Base-by-base conservation (phyloP, 2,797 vertebrate species). In the Columba guinea region DNA sequence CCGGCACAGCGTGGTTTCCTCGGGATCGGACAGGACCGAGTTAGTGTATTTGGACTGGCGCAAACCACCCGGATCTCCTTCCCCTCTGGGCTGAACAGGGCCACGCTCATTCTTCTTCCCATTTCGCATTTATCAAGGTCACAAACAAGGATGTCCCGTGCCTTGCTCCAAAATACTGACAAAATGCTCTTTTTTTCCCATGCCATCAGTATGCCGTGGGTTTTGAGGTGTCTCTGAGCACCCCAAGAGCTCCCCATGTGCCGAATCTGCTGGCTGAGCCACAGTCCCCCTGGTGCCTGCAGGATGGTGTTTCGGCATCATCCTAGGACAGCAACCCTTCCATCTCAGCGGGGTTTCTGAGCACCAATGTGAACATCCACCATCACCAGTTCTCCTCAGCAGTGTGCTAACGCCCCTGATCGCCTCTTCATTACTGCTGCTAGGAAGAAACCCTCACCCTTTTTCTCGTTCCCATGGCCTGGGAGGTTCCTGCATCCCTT, bases 1-100 rank as follows among this genome's bases (percentile, higher is more conserved):
- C 39, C 1, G 0, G 12, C 79, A 41, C 6, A 27, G 23, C 0
- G 9, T 2, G 10, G 39, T 74, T 91, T 96, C 83, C 88, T 64
- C 0, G 1, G 76, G 8, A 26, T 21, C 0, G 0, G 79, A 34
- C 27, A 6, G 5, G 28, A 34, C 55, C 24, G 0, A 0, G 2
- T 3, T 19, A 0, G 0, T 60, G 64, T 3, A 5, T 60, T 46
- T 16, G 60, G 49, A 11, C 37, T 9, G 24, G 71, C 32, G 14
- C 7, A 28, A 32, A 17, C 12, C 22, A 2, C 2, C 0, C 10
- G 0, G 5, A 34, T 24, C 64, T 28, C 13, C 16, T 63, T 23
- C 41, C 39, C 49, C 21, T 34, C 41, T 15, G 5, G 6, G 4
- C 6, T 4, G 11, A 60, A 14, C 48, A 7, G 46, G 3, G 7